These are phyloP conservation scores for Brachylomia viminalis DNA, from an alignment of 2,888 invertebrate genomes.

Conservation along the genomic window DNA sequence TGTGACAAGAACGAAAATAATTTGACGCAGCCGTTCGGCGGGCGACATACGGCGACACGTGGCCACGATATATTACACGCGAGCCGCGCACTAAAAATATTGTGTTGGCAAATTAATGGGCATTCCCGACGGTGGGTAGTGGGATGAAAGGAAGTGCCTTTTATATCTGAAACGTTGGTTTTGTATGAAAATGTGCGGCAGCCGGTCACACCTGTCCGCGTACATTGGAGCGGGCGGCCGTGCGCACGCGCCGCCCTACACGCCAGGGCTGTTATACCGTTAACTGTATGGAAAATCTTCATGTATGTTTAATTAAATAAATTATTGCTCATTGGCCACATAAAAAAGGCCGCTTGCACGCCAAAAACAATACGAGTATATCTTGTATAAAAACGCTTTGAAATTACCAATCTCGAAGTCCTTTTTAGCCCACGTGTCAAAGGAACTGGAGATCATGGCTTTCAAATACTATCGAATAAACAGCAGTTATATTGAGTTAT, in stretches of 20 bases:
- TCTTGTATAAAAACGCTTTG: background rate
- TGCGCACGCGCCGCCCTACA: conserved; percentile 63
- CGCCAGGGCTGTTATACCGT: conserved; percentile 71
- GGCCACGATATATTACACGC: conserved; percentile 90
- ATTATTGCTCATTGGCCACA: background rate
- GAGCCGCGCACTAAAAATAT: conserved; percentile 90
- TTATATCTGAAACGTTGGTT: conserved; percentile 90
- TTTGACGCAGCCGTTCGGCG: conserved; percentile 90
- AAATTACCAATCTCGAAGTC: background rate
- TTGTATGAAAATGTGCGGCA: conserved; percentile 89
- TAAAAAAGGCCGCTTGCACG: background rate
- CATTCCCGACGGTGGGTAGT: conserved; percentile 90
- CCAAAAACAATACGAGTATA: background rate
- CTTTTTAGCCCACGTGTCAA: background rate
- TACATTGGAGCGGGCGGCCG: conserved; percentile 77
- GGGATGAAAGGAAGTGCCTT: conserved; percentile 91
- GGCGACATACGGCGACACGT: conserved; percentile 90
- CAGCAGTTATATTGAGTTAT: background rate
- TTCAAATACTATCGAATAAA: conserved; percentile 15
- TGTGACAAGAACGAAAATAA: conserved; percentile 91
- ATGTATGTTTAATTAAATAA: background rate
- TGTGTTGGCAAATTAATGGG: conserved; percentile 91
- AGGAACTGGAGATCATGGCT: background rate
- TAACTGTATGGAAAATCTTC: conserved; percentile 1
- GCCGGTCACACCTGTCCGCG: conserved; percentile 89